A percentile compares a stretch with the other conserved stretches of the same genome.
Conservation (phyloP, 92 coral and sea anemone species). For the Porites divaricata region DNA sequence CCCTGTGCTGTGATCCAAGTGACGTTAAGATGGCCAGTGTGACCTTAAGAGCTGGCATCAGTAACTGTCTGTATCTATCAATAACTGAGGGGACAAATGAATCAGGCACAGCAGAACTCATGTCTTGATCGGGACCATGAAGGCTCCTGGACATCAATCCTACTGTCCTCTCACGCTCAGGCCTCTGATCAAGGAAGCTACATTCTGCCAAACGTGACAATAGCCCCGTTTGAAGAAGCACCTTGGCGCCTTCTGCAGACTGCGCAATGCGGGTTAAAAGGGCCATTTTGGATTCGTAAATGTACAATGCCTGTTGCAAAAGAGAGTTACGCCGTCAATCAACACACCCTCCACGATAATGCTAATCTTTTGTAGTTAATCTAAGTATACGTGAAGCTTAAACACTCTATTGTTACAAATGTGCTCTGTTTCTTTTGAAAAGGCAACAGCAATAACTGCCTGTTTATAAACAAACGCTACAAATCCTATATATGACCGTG, state of each 20-base stretch:
- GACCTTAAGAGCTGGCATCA: slow-evolving; percentile 92
- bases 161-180: slow-evolving; percentile 71
- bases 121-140: slow-evolving; percentile 53
- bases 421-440: no score
- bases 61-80: slow-evolving; percentile 90
- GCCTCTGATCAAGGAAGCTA: slow-evolving; percentile 83
- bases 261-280: slow-evolving; percentile 92
- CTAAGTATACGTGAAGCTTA: background rate
- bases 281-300: slow-evolving; percentile 98
- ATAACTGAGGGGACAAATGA: slow-evolving; percentile 88
- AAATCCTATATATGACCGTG: no score
- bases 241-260: slow-evolving; percentile 90
- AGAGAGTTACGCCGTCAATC: background rate
- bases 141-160: slow-evolving; percentile 51
- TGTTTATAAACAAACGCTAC: no score
- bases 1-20: slow-evolving; percentile 87
- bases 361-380: background rate
- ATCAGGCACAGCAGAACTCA: slow-evolving; percentile 55
- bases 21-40: slow-evolving; percentile 88
- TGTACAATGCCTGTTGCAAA: slow-evolving; percentile 70
- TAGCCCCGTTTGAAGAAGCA: slow-evolving; percentile 87
- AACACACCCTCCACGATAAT: background rate
- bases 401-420: no score
- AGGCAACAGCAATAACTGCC: no score
- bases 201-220: slow-evolving; percentile 96